A percentile compares a stretch with the other conserved stretches of the same genome.
Conservation (phyloP, 2,113 vertebrate genomes). For the Monopterus albus region DNA sequence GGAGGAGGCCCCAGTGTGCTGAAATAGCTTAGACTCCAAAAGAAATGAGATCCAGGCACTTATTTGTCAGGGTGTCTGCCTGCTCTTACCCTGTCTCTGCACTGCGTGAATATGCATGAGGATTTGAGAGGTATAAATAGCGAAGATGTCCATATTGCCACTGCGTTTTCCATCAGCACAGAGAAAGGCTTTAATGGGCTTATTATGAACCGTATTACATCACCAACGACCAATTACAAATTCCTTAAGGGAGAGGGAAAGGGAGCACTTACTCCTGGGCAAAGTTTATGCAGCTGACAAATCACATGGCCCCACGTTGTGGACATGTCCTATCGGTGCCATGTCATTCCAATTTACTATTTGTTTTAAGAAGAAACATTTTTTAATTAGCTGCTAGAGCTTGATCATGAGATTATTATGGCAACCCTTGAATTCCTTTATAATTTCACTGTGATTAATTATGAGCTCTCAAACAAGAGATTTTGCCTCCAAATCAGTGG, state of each 20-base stretch:
- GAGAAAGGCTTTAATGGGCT: constrained; percentile 84
- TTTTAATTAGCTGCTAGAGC: no score
- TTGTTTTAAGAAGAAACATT: no score
- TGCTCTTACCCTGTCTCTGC: constrained; percentile 75
- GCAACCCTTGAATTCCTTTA: no score
- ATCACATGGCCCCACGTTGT: constrained; percentile 40
- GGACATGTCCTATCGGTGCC: constrained; percentile 14
- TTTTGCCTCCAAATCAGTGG: no score
- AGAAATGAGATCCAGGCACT: constrained; percentile 84
- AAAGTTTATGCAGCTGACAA: constrained; percentile 71
- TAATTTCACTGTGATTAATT: no score
- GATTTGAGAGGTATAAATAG: constrained; percentile 89
- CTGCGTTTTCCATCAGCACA: constrained; percentile 84
- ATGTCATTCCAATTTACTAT: no score
- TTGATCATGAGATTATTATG: no score
- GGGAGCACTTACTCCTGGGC: constrained; percentile 61
- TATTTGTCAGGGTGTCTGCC: constrained; percentile 84
- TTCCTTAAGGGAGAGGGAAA: constrained; percentile 67
- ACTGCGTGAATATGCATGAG: constrained; percentile 87
- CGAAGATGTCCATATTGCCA: constrained; percentile 85
- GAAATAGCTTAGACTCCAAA: constrained; percentile 78
- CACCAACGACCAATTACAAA: constrained; percentile 84
- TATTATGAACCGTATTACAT: constrained; percentile 87
- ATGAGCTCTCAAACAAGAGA: no score
- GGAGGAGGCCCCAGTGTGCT: constrained; percentile 76